Percentiles rank a stretch among this genome's conserved stretches.
Evolutionary conservation across 2,888 invertebrate species (phyloP).

Genomic region (Darwinula stevensoni): DNA sequence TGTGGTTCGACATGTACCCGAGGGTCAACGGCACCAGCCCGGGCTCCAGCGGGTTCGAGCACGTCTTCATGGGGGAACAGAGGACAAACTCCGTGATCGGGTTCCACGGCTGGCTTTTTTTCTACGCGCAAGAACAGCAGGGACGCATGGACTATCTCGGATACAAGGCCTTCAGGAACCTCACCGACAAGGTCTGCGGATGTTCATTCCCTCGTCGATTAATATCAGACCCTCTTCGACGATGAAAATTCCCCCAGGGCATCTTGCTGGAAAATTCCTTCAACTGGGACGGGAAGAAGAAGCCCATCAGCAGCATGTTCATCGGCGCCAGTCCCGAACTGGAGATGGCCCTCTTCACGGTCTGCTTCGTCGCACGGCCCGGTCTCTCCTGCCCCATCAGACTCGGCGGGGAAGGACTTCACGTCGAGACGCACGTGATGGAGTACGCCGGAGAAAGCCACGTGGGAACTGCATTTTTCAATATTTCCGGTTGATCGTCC

Average conservation of each 20-base stretch:
- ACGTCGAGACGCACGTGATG: no score
- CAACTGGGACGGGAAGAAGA: constrained; percentile 33
- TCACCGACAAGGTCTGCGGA: neutral
- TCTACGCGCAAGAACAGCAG: constrained; percentile 38
- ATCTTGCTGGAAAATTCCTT: constrained; percentile 7
- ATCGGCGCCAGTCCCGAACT: constrained; percentile 67
- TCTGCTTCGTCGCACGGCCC: constrained; percentile 48
- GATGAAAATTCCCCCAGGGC: no score
- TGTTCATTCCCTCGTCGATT: no score
- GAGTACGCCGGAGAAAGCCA: no score
- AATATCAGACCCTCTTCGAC: no score
- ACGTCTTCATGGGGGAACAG: constrained; percentile 62
- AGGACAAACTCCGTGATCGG: constrained; percentile 47
- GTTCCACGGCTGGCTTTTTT: constrained; percentile 73
- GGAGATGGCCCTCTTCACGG: constrained; percentile 61
- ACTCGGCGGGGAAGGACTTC: no score
- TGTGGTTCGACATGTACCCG: constrained; percentile 18
- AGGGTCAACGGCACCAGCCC: constrained; percentile 18
- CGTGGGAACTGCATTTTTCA: no score
- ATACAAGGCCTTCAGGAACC: constrained; percentile 19
- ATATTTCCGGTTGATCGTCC: no score
- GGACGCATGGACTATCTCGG: constrained; percentile 45
- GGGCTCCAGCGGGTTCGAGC: constrained; percentile 74
- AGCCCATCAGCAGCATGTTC: constrained; percentile 46
- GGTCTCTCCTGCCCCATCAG: no score